These are phyloP conservation scores for Synanthedon vespiformis DNA, from an alignment of 2,888 invertebrate species.

Conservation along the genomic window DNA sequence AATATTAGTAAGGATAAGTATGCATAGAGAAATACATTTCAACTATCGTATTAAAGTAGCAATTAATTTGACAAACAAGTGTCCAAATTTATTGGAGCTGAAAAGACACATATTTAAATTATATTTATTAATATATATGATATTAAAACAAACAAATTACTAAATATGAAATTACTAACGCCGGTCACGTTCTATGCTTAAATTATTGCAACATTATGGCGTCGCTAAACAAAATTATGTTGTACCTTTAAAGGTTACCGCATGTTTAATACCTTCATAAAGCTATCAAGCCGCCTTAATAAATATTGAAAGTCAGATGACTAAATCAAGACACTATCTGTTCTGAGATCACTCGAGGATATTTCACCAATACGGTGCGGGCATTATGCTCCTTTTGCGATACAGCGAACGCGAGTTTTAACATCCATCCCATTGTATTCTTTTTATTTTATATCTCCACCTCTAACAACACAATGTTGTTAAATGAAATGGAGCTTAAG, in stretches of 20 bases:
- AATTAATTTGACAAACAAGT: too few relatives aligned
- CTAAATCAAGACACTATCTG: slow-evolving; percentile 60
- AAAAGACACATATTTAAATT: too few relatives aligned
- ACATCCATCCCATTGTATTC: not conserved
- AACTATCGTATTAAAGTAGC: too few relatives aligned
- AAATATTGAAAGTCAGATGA: slow-evolving; percentile 45
- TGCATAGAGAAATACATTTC: too few relatives aligned
- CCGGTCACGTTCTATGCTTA: not conserved
- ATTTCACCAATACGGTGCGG: slow-evolving; percentile 7
- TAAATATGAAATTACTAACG: not conserved
- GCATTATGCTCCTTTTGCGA: not conserved
- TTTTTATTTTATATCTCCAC: not conserved
- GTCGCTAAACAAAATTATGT: not conserved
- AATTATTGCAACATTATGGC: not conserved
- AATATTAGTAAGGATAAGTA: too few relatives aligned
- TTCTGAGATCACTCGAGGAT: slow-evolving; percentile 38
- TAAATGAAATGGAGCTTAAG: not conserved
- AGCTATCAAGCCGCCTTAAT: slow-evolving; percentile 35
- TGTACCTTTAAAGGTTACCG: not conserved
- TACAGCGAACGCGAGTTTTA: not conserved
- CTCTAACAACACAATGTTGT: not conserved
- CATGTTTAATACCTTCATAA: slow-evolving; percentile 26
- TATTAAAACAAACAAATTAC: not conserved
- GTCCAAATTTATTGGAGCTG: too few relatives aligned
- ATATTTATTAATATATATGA: too few relatives aligned